These are phyloP conservation scores for Euborellia annulipes DNA, from an alignment of 1,140 invertebrate species.

Conservation along the genomic window DNA sequence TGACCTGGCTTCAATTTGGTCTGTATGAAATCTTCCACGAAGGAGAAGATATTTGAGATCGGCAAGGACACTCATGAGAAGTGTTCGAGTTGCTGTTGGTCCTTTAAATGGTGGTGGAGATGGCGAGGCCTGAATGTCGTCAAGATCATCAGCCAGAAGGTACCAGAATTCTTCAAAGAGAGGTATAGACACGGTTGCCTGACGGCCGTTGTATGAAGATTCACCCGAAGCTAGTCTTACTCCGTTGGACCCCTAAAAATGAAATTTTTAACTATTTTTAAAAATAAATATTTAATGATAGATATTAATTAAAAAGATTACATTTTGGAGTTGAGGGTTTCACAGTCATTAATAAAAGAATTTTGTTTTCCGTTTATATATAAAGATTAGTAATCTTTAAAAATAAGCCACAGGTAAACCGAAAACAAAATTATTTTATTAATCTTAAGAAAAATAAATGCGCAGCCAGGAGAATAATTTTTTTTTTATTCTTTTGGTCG, in stretches of 20 bases:
- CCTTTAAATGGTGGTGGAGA: constrained; percentile 40
- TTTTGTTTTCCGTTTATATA: too few relatives aligned
- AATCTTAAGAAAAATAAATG: too few relatives aligned
- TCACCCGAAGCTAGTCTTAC: constrained; percentile 55
- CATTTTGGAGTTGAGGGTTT: too few relatives aligned
- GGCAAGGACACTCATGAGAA: constrained; percentile 73
- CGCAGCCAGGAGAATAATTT: too few relatives aligned
- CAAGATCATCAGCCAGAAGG: constrained; percentile 41
- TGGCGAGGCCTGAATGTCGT: constrained; percentile 37
- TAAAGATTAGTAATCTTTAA: too few relatives aligned
- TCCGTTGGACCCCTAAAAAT: constrained; percentile 40
- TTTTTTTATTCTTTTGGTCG: too few relatives aligned
- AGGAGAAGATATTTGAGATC: constrained; percentile 67
- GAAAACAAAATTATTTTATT: too few relatives aligned
- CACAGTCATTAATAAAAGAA: too few relatives aligned
- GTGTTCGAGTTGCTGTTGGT: constrained; percentile 45
- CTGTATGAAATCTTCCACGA: constrained; percentile 81
- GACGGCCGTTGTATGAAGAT: constrained; percentile 39
- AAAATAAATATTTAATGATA: constrained; percentile 7
- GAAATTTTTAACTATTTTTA: constrained; percentile 6
- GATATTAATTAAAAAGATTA: too few relatives aligned
- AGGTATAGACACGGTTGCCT: constrained; percentile 39
- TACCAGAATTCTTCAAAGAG: constrained; percentile 62
- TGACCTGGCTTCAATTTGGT: constrained; percentile 75
- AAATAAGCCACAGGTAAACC: too few relatives aligned